These are phyloP conservation scores for Hormaphis cornu DNA, from an alignment of 1,140 invertebrate species.

Conservation along the genomic window DNA sequence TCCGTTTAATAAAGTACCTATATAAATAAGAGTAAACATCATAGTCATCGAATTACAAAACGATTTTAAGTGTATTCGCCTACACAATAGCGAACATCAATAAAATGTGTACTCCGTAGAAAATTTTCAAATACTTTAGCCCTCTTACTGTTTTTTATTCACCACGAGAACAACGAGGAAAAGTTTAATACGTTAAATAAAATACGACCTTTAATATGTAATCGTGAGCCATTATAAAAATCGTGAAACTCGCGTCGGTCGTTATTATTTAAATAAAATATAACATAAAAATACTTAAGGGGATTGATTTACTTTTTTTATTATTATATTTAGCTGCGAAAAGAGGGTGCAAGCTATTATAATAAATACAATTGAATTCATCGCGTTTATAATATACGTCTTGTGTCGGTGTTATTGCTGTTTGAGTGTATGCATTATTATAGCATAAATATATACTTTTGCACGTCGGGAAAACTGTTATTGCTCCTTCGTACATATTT, in stretches of 20 bases:
- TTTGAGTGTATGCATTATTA: not conserved
- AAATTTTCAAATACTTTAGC: not conserved
- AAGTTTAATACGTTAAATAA: slow-evolving; percentile 5
- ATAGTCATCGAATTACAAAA: too few relatives aligned
- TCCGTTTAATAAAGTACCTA: too few relatives aligned
- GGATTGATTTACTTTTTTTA: not conserved
- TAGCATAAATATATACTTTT: not conserved
- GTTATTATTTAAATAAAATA: slow-evolving; percentile 25
- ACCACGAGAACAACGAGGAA: too few relatives aligned
- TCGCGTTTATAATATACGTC: not conserved
- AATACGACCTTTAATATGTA: not conserved
- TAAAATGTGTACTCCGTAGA: not conserved
- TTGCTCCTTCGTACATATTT: too few relatives aligned
- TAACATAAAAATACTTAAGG: not conserved
- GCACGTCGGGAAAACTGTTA: not conserved
- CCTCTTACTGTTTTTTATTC: not conserved
- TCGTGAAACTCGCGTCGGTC: not conserved
- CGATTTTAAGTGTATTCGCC: too few relatives aligned
- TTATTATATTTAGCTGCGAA: not conserved
- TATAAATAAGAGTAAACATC: too few relatives aligned
- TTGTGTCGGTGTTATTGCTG: not conserved
- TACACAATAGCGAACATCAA: too few relatives aligned
- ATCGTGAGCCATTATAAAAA: not conserved
- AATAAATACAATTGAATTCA: not conserved
- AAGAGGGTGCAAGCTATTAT: not conserved